Base-by-base conservation (phyloP, 1,140 invertebrate species). In the Mycetomoellerius zeteki region DNA sequence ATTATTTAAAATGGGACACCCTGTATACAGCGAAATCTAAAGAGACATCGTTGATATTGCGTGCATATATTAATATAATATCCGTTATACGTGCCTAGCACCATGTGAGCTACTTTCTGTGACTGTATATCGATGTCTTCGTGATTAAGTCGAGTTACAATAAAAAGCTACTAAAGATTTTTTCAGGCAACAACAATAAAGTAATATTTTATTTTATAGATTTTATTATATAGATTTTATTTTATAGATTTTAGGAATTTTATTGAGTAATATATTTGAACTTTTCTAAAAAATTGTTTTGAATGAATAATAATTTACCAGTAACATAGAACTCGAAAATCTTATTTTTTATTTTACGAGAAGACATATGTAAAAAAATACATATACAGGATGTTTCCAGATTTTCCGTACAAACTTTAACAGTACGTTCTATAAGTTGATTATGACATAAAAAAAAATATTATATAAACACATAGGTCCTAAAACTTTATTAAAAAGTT, bases 51-150 rank as follows among this genome's bases (percentile, higher is more conserved):
- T 78, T 78, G 27, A 78, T 6, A 50, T 4, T 78, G 65, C 65
- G 65, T 81, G 76, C 76, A 80, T 67, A 52, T 81, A 81, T 56
- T 56, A 81, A 60, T 81, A 81, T 43, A 58, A 60, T 81, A 81
- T 50, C 33, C 56, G 50, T 81, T 69, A 71, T 81, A 33, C 71
- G 78, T 81, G 78, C 52, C 65, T 81, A 81, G 78, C 27, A 81
- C 58, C 50, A 33, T 69, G 33, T 64, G 64, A 81, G 21, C 21
- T 81, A 81, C 78, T 56, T 81, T 81, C 54, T 50, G 19, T 80
- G 47, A 65, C 3, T 52, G 47, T 81, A 71, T 81, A 56, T 71
- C 52, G 16, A 43, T 81, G 21, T 81, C 54, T n/a, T 56, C 21
- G 19, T 81, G 21, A 81, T 81, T 81, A 71, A 71, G 16, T 81